These are phyloP conservation scores for Semicossyphus pulcher DNA, from an alignment of 2,113 vertebrate genomes.

Conservation along the genomic window DNA sequence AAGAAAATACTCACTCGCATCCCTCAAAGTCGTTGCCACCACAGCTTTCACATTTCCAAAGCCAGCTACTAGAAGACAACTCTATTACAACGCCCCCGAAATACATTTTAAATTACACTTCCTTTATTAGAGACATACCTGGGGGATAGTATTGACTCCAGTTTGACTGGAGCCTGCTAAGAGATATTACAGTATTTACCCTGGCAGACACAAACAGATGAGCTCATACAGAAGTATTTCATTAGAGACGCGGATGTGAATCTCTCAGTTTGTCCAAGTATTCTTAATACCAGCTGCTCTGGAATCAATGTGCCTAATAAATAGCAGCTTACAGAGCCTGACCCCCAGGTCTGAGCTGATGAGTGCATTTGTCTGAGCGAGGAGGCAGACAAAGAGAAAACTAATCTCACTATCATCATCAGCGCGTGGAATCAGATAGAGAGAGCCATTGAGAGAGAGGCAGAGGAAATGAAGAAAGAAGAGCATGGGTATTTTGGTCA, in stretches of 20 bases:
- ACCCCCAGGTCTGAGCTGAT: conserved; percentile 80
- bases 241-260: conserved; percentile 76
- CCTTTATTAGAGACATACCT: conserved; percentile 53
- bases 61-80: not conserved
- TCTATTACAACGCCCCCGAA: conserved; percentile 20
- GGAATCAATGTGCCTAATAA: conserved; percentile 91
- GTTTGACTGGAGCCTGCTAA: conserved; percentile 43
- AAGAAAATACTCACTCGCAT: not conserved
- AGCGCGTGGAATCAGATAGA: conserved; percentile 56
- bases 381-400: conserved; percentile 65
- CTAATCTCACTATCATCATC: conserved; percentile 70
- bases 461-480: conserved; percentile 72
- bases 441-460: conserved; percentile 44
- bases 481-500: conserved; percentile 58
- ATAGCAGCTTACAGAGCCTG: conserved; percentile 87
- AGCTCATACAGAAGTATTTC: conserved; percentile 74
- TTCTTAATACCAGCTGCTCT: conserved; percentile 86
- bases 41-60: conserved; percentile 5
- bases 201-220: conserved; percentile 62
- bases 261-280: conserved; percentile 85
- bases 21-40: not conserved
- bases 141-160: conserved; percentile 60
- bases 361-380: conserved; percentile 86
- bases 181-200: conserved; percentile 63
- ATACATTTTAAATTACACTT: conserved; percentile 39